Percentiles rank a stretch among this genome's conserved stretches.
These are phyloP conservation scores for Ips typographus DNA, from an alignment of 1,140 invertebrate species.

Conservation along the genomic window DNA sequence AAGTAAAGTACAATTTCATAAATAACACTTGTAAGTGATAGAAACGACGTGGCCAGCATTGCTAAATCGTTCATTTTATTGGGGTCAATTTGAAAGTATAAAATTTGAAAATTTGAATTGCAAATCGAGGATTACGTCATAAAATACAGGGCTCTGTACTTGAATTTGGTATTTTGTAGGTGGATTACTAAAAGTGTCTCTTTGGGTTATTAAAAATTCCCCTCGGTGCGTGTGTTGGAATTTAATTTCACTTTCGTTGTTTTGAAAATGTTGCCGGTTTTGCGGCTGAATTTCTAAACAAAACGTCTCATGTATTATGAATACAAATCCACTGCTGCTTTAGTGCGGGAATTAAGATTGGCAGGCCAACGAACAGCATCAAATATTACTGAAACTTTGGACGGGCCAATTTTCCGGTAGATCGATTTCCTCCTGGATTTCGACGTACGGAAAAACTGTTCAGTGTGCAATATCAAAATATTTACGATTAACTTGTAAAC, in stretches of 20 bases:
- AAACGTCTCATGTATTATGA: no score
- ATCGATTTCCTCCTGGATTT: not conserved
- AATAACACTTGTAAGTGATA: conserved; percentile 2
- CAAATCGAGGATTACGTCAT: conserved; percentile 13
- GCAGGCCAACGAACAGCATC: not conserved
- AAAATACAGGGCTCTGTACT: conserved; percentile 9
- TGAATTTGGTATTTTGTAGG: conserved; percentile 11
- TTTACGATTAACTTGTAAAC: no score
- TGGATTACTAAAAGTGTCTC: not conserved
- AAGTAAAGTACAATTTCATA: no score
- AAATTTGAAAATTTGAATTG: conserved; percentile 19
- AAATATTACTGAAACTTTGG: not conserved
- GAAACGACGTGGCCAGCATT: conserved; percentile 9
- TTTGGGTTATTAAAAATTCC: no score
- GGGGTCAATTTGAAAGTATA: conserved; percentile 27
- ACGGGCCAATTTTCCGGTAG: conserved; percentile 1
- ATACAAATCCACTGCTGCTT: no score
- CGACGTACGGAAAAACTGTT: not conserved
- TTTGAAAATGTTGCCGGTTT: no score
- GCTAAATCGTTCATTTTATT: conserved; percentile 21
- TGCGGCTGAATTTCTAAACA: no score
- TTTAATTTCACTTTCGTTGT: no score
- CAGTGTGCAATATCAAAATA: no score
- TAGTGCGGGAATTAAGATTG: not conserved
- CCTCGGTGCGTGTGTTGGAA: no score